Percentiles rank a stretch among this genome's conserved stretches.
phyloP scores from a whole-genome alignment of 1,140 invertebrate species.

The Caenorhabditis remanei region DNA sequence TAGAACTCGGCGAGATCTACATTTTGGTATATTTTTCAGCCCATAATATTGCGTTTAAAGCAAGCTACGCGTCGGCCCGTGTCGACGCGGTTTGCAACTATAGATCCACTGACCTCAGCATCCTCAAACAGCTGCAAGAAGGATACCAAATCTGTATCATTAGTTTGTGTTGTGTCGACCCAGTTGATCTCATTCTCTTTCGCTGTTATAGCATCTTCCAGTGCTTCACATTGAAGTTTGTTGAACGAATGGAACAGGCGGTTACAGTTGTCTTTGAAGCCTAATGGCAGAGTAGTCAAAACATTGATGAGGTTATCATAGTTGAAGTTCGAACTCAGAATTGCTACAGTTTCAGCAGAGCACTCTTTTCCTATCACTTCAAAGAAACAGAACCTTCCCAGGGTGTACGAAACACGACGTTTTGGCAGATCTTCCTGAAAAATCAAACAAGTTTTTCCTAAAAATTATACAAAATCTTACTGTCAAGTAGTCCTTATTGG shows the following conservation, averaged over 20 bases:
- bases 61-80: too few relatives aligned
- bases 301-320: constrained; percentile 42
- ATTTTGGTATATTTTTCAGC: too few relatives aligned
- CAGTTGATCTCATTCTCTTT: constrained; percentile 6
- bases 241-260: constrained; percentile 8
- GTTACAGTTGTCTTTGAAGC: constrained; percentile 15
- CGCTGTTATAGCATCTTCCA: not conserved
- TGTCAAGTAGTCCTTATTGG: not conserved
- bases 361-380: constrained; percentile 33
- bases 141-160: not conserved
- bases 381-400: constrained; percentile 28
- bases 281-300: not conserved
- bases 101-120: constrained; percentile 22
- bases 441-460: too few relatives aligned
- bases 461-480: not conserved
- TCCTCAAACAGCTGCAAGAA: constrained; percentile 9
- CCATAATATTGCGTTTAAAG: too few relatives aligned
- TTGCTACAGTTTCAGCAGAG: not conserved
- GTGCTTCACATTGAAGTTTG: constrained; percentile 31
- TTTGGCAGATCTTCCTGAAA: constrained; percentile 28
- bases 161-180: not conserved
- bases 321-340: constrained; percentile 40
- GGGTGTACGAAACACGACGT: constrained; percentile 17
- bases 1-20: too few relatives aligned
- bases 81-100: too few relatives aligned